Conservation (phyloP, 2,113 vertebrate genomes). For the Zosterops hypoxanthus region DNA sequence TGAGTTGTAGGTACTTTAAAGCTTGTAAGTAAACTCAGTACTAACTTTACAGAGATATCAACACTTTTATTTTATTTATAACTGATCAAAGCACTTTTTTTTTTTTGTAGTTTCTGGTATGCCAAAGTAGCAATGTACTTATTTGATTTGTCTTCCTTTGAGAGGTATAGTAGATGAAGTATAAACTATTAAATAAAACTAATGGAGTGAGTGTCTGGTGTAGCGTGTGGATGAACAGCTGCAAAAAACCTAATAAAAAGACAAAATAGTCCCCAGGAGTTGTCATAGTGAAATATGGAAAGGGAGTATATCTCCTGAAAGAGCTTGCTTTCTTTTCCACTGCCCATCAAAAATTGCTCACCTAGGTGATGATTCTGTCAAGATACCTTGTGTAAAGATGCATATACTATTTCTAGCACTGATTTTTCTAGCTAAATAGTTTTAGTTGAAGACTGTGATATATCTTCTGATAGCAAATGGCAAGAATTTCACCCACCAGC, state of each 20-base stretch:
- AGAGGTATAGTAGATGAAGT: background rate
- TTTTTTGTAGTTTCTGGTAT: background rate
- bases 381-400: background rate
- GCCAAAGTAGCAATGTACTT: background rate
- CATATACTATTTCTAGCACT: background rate
- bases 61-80: background rate
- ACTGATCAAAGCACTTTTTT: background rate
- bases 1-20: background rate
- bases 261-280: constrained; percentile 1
- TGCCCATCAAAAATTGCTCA: constrained; percentile 9
- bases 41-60: constrained; percentile 8
- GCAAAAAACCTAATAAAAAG: background rate
- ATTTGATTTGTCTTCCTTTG: constrained; percentile 23
- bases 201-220: constrained; percentile 1
- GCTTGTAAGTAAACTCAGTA: background rate
- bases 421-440: background rate
- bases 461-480: background rate
- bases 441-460: background rate
- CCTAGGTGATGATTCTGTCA: background rate
- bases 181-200: constrained; percentile 42
- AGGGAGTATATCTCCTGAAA: background rate
- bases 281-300: constrained; percentile 29
- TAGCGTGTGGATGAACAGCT: background rate
- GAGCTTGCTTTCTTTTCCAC: background rate
- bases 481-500: background rate